Percentiles rank a stretch among this genome's conserved stretches.
Evolutionary conservation across 2,888 invertebrate species (phyloP).

Genomic region (Vandiemenella viatica): DNA sequence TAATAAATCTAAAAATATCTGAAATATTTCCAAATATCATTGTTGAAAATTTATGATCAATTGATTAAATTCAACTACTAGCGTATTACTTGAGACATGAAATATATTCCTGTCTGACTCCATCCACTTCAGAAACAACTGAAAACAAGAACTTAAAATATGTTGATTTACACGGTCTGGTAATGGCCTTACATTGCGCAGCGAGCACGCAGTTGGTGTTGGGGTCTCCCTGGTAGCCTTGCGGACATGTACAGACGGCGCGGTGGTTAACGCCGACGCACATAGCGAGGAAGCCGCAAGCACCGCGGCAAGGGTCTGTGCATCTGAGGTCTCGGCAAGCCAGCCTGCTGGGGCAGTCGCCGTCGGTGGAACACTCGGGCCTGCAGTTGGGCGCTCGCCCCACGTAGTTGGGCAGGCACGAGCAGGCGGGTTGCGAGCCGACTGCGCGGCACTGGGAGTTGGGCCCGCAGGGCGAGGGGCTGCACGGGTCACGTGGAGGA

Average conservation of each 20-base stretch:
- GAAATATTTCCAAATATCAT: too few species aligned
- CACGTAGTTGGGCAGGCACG: slow-evolving; percentile 62
- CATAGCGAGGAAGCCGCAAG: slow-evolving; percentile 63
- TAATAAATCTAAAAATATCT: too few species aligned
- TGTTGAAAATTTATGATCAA: too few species aligned
- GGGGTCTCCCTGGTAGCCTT: slow-evolving; percentile 71
- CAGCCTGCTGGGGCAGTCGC: slow-evolving; percentile 66
- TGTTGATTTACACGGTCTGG: too few species aligned
- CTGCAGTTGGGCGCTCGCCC: slow-evolving; percentile 76
- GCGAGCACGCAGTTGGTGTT: slow-evolving; percentile 36
- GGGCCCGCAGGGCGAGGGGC: slow-evolving; percentile 70
- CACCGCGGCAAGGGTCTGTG: slow-evolving; percentile 65
- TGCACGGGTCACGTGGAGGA: slow-evolving; percentile 48
- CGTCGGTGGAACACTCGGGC: slow-evolving; percentile 65
- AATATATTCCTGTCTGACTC: too few species aligned
- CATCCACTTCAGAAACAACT: too few species aligned
- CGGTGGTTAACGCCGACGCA: slow-evolving; percentile 75
- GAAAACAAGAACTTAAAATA: too few species aligned
- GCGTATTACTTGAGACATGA: too few species aligned
- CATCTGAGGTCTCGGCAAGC: slow-evolving; percentile 71
- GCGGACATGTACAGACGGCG: slow-evolving; percentile 64
- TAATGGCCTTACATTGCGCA: slow-evolving; percentile 26
- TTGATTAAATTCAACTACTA: too few species aligned
- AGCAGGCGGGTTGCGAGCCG: slow-evolving; percentile 70
- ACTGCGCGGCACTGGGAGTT: slow-evolving; percentile 68